A percentile compares a stretch with the other conserved stretches of the same genome.
phyloP scores from a whole-genome alignment of 1,140 invertebrate genomes.

The Papilio polyxenes region DNA sequence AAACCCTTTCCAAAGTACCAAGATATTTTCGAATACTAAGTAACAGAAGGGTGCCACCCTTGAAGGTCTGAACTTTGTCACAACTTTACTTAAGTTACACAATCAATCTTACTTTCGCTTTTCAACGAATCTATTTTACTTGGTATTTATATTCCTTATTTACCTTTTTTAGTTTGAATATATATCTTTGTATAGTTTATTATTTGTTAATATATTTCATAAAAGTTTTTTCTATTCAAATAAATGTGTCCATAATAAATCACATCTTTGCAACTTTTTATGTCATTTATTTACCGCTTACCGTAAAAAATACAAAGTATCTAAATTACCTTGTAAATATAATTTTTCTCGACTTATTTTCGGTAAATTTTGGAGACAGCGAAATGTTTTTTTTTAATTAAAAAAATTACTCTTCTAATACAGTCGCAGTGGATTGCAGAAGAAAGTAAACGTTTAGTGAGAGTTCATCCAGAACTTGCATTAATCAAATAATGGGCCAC shows the following conservation, averaged over 20 bases:
- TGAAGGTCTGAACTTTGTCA: conserved; percentile 35
- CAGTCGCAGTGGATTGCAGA: not conserved
- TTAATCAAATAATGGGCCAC: conserved; percentile 6
- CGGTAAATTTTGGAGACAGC: not conserved
- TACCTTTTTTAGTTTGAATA: conserved; percentile 32
- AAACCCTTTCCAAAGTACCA: not conserved
- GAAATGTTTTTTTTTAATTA: not conserved
- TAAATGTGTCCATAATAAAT: not conserved
- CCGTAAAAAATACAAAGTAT: too few species aligned
- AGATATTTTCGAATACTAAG: conserved; percentile 4
- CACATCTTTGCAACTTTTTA: not conserved
- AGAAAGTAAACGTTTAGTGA: not conserved
- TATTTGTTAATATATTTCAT: conserved; percentile 4
- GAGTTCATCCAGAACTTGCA: conserved; percentile 18
- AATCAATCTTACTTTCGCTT: conserved; percentile 60
- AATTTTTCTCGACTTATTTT: too few species aligned
- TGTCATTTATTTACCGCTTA: not conserved
- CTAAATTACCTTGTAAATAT: too few species aligned
- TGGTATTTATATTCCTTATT: conserved; percentile 40
- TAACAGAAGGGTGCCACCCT: conserved; percentile 33
- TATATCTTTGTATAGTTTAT: conserved; percentile 19
- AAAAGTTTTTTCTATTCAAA: not conserved
- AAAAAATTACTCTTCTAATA: not conserved
- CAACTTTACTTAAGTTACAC: conserved; percentile 53
- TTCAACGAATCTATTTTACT: conserved; percentile 49